Evolutionary conservation across 2,797 vertebrate species (phyloP).

Genomic region (Gobionotothen gibberifrons): DNA sequence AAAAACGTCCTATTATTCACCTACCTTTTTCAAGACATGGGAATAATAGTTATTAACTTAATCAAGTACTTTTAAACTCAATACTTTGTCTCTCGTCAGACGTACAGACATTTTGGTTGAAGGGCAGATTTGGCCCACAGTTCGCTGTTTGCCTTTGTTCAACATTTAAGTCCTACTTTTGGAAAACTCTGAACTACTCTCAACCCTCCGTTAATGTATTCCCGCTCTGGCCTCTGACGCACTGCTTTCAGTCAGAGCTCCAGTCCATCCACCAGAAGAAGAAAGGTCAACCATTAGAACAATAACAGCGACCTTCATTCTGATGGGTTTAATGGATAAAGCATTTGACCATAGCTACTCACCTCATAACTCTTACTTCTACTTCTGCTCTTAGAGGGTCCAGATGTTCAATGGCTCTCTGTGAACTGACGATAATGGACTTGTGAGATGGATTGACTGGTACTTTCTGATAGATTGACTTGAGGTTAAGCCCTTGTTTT

Average conservation of each 20-base stretch:
- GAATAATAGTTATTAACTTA: not conserved
- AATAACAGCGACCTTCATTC: conserved; percentile 42
- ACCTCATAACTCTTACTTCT: conserved; percentile 28
- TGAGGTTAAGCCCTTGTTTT: conserved; percentile 31
- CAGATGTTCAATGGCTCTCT: conserved; percentile 33
- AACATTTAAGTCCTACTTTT: not conserved
- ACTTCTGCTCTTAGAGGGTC: conserved; percentile 10
- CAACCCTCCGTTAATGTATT: conserved; percentile 34
- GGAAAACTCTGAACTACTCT: conserved; percentile 2
- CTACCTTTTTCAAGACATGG: not conserved
- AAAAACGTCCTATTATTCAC: not conserved
- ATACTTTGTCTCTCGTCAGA: not conserved
- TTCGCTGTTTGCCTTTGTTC: not conserved
- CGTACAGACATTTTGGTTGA: not conserved
- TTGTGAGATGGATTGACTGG: conserved; percentile 31
- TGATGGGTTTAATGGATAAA: conserved; percentile 41
- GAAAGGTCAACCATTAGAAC: conserved; percentile 54
- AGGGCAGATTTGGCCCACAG: not conserved
- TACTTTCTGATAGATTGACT: conserved; percentile 36
- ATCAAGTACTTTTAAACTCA: not conserved
- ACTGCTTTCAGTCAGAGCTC: conserved; percentile 34
- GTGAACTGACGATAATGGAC: conserved; percentile 56
- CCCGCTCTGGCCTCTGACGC: not conserved
- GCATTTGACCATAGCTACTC: conserved; percentile 34
- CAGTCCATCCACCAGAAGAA: conserved; percentile 27